Evolutionary conservation across 2,113 vertebrate genomes (phyloP).

Genomic region (Oncorhynchus keta): DNA sequence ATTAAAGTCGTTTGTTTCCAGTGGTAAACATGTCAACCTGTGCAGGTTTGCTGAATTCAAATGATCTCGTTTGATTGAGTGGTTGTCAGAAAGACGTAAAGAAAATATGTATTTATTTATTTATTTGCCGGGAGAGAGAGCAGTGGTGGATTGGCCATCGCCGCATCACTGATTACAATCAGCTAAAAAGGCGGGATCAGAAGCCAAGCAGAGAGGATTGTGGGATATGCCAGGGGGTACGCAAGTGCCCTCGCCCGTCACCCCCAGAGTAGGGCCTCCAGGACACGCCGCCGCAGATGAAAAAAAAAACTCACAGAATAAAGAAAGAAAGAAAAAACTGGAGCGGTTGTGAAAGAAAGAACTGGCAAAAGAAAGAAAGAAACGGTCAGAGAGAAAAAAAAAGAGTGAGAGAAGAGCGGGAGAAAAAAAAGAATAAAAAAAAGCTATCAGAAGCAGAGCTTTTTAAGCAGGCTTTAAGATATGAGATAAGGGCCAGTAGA

Average conservation of each 20-base stretch:
- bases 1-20: constrained; percentile 16
- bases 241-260: neutral
- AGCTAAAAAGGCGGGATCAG: constrained; percentile 32
- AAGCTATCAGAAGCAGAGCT: constrained; percentile 16
- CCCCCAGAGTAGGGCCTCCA: neutral
- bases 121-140: constrained; percentile 1
- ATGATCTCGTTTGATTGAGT: constrained; percentile 50
- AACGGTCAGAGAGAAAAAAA: constrained; percentile 19
- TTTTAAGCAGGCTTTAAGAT: constrained; percentile 57
- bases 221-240: constrained; percentile 14
- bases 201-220: constrained; percentile 20
- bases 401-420: constrained; percentile 2
- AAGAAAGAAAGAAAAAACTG: neutral
- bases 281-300: neutral
- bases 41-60: constrained; percentile 27
- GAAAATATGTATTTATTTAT: constrained; percentile 34
- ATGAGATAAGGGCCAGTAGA: constrained; percentile 51
- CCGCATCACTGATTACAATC: constrained; percentile 30
- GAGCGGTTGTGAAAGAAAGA: neutral
- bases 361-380: neutral
- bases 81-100: constrained; percentile 46
- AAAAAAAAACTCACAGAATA: no score
- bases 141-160: neutral
- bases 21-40: constrained; percentile 35
- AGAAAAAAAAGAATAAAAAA: neutral